Evolutionary conservation across 1,140 invertebrate species (phyloP).

Genomic region (Habropoda laboriosa): DNA sequence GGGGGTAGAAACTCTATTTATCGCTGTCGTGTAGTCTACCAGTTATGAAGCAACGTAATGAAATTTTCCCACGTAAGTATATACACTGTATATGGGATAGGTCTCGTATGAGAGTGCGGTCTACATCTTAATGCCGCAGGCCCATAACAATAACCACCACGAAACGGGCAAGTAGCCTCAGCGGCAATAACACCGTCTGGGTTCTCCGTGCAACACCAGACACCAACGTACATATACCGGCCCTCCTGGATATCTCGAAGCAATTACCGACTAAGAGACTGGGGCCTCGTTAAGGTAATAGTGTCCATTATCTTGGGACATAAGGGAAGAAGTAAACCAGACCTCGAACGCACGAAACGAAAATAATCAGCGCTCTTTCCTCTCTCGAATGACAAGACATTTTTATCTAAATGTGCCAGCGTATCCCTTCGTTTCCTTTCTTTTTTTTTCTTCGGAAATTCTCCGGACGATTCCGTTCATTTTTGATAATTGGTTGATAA

Average conservation of each 20-base stretch:
- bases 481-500: too few species aligned
- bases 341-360: slow-evolving; percentile 64
- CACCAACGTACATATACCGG: slow-evolving; percentile 55
- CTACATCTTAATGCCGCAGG: slow-evolving; percentile 80
- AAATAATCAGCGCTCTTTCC: slow-evolving; percentile 73
- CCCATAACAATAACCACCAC: slow-evolving; percentile 80
- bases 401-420: slow-evolving; percentile 23
- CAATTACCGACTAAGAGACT: slow-evolving; percentile 80
- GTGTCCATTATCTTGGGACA: slow-evolving; percentile 78
- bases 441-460: not conserved
- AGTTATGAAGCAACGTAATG: slow-evolving; percentile 78
- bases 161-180: slow-evolving; percentile 76
- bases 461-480: too few species aligned
- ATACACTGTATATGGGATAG: slow-evolving; percentile 49
- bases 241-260: slow-evolving; percentile 76
- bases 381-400: slow-evolving; percentile 59
- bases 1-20: slow-evolving; percentile 76
- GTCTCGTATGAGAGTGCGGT: slow-evolving; percentile 70
- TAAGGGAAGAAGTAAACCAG: slow-evolving; percentile 78
- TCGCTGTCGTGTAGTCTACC: slow-evolving; percentile 66
- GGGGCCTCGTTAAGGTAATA: slow-evolving; percentile 80
- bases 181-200: slow-evolving; percentile 77
- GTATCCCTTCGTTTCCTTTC: not conserved
- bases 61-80: slow-evolving; percentile 70
- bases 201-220: slow-evolving; percentile 64